phyloP scores from a whole-genome alignment of 2,113 vertebrate genomes.

The Fulica atra region DNA sequence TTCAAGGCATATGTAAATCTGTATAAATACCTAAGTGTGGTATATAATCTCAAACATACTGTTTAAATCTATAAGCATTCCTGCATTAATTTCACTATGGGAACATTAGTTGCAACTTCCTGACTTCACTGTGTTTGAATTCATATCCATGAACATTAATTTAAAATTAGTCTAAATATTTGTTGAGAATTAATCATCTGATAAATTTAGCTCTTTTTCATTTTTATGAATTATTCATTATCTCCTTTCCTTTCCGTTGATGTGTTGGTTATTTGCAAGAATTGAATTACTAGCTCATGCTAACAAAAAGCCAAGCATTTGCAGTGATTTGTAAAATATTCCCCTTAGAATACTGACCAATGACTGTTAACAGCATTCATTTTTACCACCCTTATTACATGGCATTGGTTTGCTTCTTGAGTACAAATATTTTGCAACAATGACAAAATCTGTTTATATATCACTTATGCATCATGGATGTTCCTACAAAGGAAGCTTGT shows the following conservation, averaged over 20 bases:
- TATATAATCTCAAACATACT: constrained; percentile 57
- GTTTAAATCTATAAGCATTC: constrained; percentile 59
- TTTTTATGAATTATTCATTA: constrained; percentile 70
- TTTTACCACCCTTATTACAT: not conserved
- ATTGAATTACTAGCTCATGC: constrained; percentile 9
- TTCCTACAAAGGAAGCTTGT: not conserved
- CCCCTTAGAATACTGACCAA: not conserved
- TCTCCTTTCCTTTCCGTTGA: constrained; percentile 51
- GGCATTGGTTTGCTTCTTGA: not conserved
- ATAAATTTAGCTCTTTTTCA: constrained; percentile 71
- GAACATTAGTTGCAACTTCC: constrained; percentile 58
- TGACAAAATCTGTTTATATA: not conserved
- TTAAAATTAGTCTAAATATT: constrained; percentile 73
- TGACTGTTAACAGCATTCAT: not conserved
- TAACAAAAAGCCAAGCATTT: not conserved
- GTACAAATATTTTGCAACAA: not conserved
- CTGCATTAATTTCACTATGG: constrained; percentile 60
- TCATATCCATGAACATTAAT: constrained; percentile 66
- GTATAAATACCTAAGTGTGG: constrained; percentile 55
- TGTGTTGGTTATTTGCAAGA: constrained; percentile 48
- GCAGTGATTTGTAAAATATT: not conserved
- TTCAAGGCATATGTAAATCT: constrained; percentile 66
- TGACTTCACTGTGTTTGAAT: constrained; percentile 62
- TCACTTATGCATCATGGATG: not conserved
- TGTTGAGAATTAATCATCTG: constrained; percentile 64